Conservation (phyloP, 2,888 invertebrate genomes). For the Pristionchus fissidentatus region DNA sequence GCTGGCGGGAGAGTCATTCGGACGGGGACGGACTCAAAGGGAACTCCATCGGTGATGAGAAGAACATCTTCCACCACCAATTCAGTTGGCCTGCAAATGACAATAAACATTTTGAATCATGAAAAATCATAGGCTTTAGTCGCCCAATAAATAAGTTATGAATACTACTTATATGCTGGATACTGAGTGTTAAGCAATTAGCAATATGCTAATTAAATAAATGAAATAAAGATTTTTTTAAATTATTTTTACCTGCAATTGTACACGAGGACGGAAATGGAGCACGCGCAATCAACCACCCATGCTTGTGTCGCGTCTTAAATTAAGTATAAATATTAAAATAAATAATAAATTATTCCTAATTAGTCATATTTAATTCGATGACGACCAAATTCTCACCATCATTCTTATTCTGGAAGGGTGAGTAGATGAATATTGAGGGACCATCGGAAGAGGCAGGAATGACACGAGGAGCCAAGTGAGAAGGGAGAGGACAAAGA, state of each 20-base stretch:
- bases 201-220: no score
- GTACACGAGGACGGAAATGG: constrained; percentile 59
- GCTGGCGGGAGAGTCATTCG: constrained; percentile 65
- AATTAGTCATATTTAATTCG: background rate
- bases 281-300: constrained; percentile 69
- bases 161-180: no score
- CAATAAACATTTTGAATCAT: constrained; percentile 56
- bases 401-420: constrained; percentile 65
- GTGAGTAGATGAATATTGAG: constrained; percentile 73
- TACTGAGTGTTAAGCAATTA: no score
- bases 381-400: constrained; percentile 15
- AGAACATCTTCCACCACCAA: constrained; percentile 57
- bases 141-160: no score
- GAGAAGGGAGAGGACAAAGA: constrained; percentile 64
- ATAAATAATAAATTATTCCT: background rate
- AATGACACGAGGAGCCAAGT: constrained; percentile 70
- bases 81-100: constrained; percentile 51
- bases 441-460: constrained; percentile 52
- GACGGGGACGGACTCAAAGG: constrained; percentile 72
- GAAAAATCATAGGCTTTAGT: no score
- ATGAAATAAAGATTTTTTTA: no score
- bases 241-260: constrained; percentile 51
- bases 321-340: background rate
- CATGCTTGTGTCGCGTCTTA: constrained; percentile 53
- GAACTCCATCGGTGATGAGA: constrained; percentile 66